Conservation (phyloP, 2,113 vertebrate species). For the Lycaon pictus region DNA sequence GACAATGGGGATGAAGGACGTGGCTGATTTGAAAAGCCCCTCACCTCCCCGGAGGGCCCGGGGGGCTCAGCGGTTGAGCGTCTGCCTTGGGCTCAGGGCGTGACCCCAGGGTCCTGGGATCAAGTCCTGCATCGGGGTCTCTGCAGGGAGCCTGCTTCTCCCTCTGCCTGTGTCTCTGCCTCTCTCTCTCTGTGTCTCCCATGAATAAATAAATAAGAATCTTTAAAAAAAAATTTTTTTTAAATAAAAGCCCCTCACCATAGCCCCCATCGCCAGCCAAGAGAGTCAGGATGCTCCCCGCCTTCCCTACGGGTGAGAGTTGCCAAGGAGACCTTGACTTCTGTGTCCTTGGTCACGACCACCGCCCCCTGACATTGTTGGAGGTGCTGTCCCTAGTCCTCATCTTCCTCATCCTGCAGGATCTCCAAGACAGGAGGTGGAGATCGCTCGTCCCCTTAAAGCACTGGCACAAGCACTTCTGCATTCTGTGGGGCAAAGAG, state of each 20-base stretch:
- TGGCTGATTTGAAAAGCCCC: not conserved
- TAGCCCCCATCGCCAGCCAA: rapidly evolving
- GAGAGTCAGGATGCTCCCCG: not conserved
- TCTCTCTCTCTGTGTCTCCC: too few species aligned
- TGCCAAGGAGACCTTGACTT: not conserved
- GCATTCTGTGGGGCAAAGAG: not conserved
- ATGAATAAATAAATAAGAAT: too few species aligned
- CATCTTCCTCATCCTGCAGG: not conserved
- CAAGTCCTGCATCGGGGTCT: too few species aligned
- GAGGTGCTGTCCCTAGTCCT: rapidly evolving
- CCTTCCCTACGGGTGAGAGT: not conserved
- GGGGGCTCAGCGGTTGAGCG: too few species aligned
- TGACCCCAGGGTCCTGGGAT: too few species aligned
- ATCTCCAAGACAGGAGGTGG: not conserved
- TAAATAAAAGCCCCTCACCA: not conserved
- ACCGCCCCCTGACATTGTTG: not conserved
- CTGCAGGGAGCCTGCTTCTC: too few species aligned
- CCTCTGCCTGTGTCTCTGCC: too few species aligned
- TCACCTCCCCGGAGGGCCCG: too few species aligned
- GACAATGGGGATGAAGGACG: not conserved
- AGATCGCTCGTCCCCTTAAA: not conserved
- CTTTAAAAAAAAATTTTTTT: too few species aligned
- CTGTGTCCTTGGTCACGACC: not conserved
- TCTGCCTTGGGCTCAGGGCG: too few species aligned
- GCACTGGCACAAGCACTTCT: not conserved